phyloP scores from a whole-genome alignment of 2,797 vertebrate species.

The Pachyuromys duprasi region DNA sequence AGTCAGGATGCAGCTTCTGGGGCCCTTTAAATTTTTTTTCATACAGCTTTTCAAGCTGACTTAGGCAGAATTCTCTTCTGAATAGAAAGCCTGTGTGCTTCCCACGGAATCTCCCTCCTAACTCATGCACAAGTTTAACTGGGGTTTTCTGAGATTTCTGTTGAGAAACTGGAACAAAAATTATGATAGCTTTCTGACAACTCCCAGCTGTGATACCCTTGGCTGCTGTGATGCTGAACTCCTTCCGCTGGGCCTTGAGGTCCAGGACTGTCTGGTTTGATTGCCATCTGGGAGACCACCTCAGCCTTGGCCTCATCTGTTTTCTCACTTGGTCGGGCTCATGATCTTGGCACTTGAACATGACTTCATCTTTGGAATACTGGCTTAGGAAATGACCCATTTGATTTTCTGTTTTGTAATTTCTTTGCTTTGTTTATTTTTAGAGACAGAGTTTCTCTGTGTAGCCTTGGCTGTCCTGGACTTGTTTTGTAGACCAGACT shows the following conservation, averaged over 20 bases:
- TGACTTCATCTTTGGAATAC: not conserved
- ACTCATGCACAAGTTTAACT: not conserved
- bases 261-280: not conserved
- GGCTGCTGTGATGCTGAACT: not conserved
- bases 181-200: not conserved
- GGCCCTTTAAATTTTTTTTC: not conserved
- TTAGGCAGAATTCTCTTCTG: not conserved
- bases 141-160: not conserved
- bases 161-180: not conserved
- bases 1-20: not conserved
- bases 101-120: not conserved
- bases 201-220: not conserved
- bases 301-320: not conserved
- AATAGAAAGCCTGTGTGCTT: not conserved
- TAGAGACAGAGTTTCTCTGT: too few relatives aligned
- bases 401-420: not conserved
- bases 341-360: not conserved
- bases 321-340: not conserved
- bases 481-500: too few relatives aligned
- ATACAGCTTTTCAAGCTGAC: not conserved
- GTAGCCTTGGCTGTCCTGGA: too few relatives aligned
- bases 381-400: not conserved
- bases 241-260: not conserved
- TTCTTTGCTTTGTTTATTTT: too few relatives aligned
- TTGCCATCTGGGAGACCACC: not conserved